Evolutionary conservation across 2,797 vertebrate species (phyloP).

Genomic region (Pristis pectinata): DNA sequence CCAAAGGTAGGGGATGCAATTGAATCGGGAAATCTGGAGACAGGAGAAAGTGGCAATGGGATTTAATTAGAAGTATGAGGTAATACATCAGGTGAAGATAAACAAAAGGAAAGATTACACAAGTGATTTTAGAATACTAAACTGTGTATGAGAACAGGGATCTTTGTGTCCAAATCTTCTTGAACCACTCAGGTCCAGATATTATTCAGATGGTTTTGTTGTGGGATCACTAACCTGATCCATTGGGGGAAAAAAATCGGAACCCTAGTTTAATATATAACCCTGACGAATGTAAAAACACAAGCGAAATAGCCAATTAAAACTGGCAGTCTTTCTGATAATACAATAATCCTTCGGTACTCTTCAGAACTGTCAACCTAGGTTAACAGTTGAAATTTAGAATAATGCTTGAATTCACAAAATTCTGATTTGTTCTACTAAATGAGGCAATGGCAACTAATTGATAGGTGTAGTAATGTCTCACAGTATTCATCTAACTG

Average conservation of each 20-base stretch:
- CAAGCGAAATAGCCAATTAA: background rate
- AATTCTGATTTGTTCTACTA: background rate
- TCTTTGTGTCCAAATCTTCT: no score
- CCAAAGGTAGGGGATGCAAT: no score
- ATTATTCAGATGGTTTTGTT: background rate
- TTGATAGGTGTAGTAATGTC: background rate
- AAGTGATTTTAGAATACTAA: no score
- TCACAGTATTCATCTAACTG: background rate
- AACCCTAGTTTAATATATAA: background rate
- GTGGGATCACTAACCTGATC: background rate
- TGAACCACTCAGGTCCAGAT: background rate
- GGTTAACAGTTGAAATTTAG: background rate
- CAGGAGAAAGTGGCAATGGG: no score
- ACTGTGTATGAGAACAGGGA: no score
- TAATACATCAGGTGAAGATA: no score
- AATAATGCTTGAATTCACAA: background rate
- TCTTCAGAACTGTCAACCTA: background rate
- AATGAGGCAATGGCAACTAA: background rate
- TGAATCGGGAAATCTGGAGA: no score
- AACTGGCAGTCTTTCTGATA: background rate
- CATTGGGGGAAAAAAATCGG: background rate
- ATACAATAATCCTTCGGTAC: background rate
- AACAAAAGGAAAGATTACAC: no score
- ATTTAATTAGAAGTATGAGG: no score
- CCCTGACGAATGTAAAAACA: background rate